A percentile compares a stretch with the other conserved stretches of the same genome.
Conservation (phyloP, 2,888 invertebrate species). For the Neoscelio sp. region DNA sequence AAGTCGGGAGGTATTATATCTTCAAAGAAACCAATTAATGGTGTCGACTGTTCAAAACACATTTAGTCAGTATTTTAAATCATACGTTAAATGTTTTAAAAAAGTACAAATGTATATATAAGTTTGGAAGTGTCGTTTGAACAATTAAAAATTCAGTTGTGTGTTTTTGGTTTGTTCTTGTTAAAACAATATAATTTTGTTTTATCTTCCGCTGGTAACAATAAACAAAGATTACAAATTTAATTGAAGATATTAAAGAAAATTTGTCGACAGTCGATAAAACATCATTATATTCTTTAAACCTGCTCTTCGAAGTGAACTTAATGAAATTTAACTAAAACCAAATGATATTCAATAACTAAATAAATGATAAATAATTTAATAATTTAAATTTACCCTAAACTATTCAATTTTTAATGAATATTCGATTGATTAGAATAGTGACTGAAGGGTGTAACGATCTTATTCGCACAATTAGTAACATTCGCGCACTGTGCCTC, state of each 20-base stretch:
- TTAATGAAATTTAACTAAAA: too few species aligned
- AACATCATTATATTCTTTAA: constrained; percentile 17
- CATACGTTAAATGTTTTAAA: constrained; percentile 6
- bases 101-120: constrained; percentile 35
- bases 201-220: too few species aligned
- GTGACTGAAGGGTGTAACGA: constrained; percentile 16
- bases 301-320: too few species aligned
- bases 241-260: too few species aligned
- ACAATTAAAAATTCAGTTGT: constrained; percentile 26
- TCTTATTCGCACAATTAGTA: constrained; percentile 14
- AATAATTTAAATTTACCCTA: too few species aligned
- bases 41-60: constrained; percentile 30
- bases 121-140: constrained; percentile 16
- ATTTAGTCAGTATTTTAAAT: neutral
- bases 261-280: too few species aligned
- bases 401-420: too few species aligned
- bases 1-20: constrained; percentile 16
- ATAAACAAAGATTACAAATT: too few species aligned
- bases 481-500: constrained; percentile 60
- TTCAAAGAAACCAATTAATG: constrained; percentile 11
- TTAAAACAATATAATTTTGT: constrained; percentile 7
- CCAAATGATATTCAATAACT: too few species aligned
- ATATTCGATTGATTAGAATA: constrained; percentile 37
- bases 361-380: too few species aligned
- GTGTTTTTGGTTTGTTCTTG: constrained; percentile 10